phyloP scores from a whole-genome alignment of 2,113 vertebrate genomes.

The Anas platyrhynchos region DNA sequence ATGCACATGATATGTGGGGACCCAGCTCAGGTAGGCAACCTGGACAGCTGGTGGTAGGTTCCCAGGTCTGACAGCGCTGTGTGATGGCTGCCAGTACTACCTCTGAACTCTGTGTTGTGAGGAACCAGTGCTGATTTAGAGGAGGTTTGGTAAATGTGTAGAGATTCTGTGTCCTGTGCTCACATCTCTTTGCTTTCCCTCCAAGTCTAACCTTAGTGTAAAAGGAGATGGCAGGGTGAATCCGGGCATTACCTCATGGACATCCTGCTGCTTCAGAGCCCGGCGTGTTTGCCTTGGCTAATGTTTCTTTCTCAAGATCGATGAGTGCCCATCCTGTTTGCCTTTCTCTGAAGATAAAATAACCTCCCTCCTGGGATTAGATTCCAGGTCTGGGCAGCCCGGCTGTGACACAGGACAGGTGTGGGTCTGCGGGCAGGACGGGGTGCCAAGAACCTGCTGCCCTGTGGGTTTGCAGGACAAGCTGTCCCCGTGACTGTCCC shows the following conservation, averaged over 20 bases:
- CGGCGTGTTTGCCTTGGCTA: constrained; percentile 73
- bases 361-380: constrained; percentile 30
- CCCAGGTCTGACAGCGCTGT: neutral
- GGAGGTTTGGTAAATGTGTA: neutral
- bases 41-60: neutral
- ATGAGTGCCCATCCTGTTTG: constrained; percentile 39
- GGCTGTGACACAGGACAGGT: constrained; percentile 78
- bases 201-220: neutral
- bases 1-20: fast-evolving
- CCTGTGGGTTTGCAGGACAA: fast-evolving
- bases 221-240: constrained; percentile 45
- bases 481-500: constrained; percentile 1
- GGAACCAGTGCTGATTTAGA: neutral
- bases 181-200: neutral
- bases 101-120: neutral
- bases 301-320: constrained; percentile 46
- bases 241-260: constrained; percentile 27
- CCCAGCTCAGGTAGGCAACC: neutral
- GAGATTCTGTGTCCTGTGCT: neutral
- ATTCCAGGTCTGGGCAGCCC: constrained; percentile 49
- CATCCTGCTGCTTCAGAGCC: constrained; percentile 79
- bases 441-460: fast-evolving
- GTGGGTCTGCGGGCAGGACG: constrained; percentile 28
- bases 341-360: constrained; percentile 66
- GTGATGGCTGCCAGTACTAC: neutral